Evolutionary conservation across 2,888 invertebrate genomes (phyloP).

Genomic region (Heterodera filipjevi): DNA sequence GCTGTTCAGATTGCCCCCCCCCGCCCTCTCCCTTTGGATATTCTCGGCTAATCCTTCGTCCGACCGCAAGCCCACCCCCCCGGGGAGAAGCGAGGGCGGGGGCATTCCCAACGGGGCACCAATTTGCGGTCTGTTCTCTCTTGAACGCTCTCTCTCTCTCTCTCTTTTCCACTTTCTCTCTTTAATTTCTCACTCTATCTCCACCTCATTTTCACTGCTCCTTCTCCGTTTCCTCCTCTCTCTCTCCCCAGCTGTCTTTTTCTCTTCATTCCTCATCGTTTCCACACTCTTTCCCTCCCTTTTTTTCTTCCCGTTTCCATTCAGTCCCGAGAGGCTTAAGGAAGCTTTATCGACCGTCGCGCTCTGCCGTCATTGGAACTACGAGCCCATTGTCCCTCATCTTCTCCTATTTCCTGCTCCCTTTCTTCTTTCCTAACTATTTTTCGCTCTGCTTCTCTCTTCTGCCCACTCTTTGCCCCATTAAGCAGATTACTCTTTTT

Average conservation of each 20-base stretch:
- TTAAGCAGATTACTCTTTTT: not conserved
- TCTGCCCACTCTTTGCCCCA: not conserved
- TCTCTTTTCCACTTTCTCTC: not conserved
- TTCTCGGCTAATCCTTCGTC: not conserved
- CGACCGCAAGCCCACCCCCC: no score
- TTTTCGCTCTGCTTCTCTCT: not conserved
- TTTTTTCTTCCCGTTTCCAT: not conserved
- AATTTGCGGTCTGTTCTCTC: not conserved
- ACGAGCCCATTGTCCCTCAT: not conserved
- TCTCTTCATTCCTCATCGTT: not conserved
- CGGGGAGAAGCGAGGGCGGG: not conserved
- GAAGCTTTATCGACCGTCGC: constrained; percentile 6
- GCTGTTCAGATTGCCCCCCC: not conserved
- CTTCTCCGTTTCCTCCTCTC: not conserved
- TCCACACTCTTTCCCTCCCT: not conserved
- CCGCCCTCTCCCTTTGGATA: not conserved
- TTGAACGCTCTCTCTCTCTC: not conserved
- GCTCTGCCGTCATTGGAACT: not conserved
- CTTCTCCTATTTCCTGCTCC: not conserved
- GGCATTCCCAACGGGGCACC: not conserved
- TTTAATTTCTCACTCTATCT: not conserved
- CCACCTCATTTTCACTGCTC: not conserved
- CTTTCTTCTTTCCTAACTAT: not conserved
- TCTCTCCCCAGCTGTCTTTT: not conserved
- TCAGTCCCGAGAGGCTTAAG: not conserved